These are phyloP conservation scores for Cardiocondyla obscurior DNA, from an alignment of 1,140 invertebrate genomes.

Conservation along the genomic window DNA sequence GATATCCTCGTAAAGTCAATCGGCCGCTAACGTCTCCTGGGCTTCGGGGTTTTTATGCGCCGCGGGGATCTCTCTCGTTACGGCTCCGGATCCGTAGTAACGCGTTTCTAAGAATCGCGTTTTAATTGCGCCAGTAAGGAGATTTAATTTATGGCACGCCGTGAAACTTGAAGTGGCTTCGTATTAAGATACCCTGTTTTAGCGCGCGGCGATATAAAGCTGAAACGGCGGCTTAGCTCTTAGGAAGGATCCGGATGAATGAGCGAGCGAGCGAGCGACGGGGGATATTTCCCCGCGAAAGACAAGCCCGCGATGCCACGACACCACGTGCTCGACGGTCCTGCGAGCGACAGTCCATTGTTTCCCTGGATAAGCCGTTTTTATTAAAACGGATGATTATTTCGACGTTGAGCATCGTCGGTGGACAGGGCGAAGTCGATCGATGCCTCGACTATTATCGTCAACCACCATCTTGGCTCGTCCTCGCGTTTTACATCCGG, in stretches of 20 bases:
- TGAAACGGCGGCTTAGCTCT: conserved; percentile 61
- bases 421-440: conserved; percentile 59
- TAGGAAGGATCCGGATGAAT: conserved; percentile 17
- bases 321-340: conserved; percentile 33
- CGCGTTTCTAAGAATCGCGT: conserved; percentile 16
- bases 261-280: neutral
- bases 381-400: conserved; percentile 79
- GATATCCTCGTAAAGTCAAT: neutral
- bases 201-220: conserved; percentile 29
- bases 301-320: conserved; percentile 28
- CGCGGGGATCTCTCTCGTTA: neutral
- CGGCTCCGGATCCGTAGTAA: neutral
- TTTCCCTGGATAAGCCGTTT: conserved; percentile 78
- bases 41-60: neutral
- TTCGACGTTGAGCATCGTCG: conserved; percentile 68
- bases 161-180: conserved; percentile 27
- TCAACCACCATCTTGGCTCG: neutral
- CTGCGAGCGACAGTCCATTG: conserved; percentile 76
- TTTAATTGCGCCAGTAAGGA: conserved; percentile 30
- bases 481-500: neutral
- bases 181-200: conserved; percentile 50
- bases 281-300: conserved; percentile 11
- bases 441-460: conserved; percentile 42
- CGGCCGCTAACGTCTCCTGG: neutral
- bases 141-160: conserved; percentile 43